Evolutionary conservation across 2,113 vertebrate species (phyloP).

Genomic region (Thomomys bottae): DNA sequence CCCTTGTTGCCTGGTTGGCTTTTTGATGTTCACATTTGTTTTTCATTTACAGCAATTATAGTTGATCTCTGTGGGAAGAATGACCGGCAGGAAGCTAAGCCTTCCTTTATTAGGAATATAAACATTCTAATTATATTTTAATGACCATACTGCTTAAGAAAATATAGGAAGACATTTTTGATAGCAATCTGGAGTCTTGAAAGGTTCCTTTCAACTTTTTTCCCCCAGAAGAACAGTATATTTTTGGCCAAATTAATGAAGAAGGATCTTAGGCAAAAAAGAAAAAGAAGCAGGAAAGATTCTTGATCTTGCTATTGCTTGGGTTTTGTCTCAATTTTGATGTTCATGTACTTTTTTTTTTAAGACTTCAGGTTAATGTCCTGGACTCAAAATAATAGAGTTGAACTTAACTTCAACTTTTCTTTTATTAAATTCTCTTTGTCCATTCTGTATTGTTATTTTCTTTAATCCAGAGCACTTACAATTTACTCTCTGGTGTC

Average conservation of each 20-base stretch:
- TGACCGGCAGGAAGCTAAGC: not conserved
- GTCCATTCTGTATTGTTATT: not conserved
- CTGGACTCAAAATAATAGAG: not conserved
- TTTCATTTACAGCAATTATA: constrained; percentile 5
- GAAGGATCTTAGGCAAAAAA: not conserved
- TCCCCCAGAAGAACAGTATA: not conserved
- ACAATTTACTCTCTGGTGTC: not conserved
- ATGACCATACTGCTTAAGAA: constrained; percentile 34
- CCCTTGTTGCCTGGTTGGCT: not conserved
- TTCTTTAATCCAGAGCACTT: not conserved
- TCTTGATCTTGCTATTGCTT: not conserved
- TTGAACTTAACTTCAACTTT: not conserved
- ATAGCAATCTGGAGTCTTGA: constrained; percentile 4
- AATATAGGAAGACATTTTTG: not conserved
- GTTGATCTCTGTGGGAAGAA: not conserved
- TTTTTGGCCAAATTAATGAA: not conserved
- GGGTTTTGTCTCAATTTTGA: constrained; percentile 4
- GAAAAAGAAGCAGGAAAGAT: not conserved
- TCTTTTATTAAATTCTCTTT: not conserved
- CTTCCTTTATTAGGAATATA: constrained; percentile 36
- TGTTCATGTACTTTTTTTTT: too few relatives aligned
- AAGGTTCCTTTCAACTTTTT: not conserved
- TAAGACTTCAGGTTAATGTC: not conserved
- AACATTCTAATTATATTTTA: constrained; percentile 53
- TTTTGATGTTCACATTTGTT: constrained; percentile 18